These are phyloP conservation scores for Lycophotia porphyrea DNA, from an alignment of 2,888 invertebrate genomes.

Conservation along the genomic window DNA sequence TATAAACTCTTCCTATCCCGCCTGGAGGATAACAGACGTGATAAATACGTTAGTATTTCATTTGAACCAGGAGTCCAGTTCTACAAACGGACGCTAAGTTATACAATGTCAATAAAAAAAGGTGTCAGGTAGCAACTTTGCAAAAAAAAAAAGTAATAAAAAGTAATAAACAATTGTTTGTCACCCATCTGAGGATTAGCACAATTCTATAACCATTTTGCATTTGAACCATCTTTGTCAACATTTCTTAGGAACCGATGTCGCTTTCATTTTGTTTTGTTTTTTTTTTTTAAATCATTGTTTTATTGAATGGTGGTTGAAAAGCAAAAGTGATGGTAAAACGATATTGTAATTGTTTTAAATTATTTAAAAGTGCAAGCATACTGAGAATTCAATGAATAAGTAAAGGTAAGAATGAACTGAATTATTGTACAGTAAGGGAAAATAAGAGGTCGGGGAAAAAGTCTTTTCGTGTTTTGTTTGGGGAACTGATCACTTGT, in stretches of 20 bases:
- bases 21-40: background rate
- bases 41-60: background rate
- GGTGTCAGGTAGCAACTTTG: background rate
- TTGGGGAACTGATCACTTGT: too few relatives aligned
- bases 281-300: background rate
- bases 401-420: background rate
- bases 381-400: background rate
- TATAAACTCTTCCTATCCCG: background rate
- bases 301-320: constrained; percentile 7
- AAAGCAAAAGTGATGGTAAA: constrained; percentile 3
- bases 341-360: constrained; percentile 1
- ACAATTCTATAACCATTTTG: background rate
- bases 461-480: too few relatives aligned
- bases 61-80: background rate
- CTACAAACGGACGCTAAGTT: background rate
- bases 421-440: background rate
- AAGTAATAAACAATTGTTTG: background rate
- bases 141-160: background rate
- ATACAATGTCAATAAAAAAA: background rate
- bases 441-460: too few relatives aligned
- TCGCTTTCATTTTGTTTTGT: background rate
- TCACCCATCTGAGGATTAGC: background rate
- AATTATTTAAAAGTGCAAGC: constrained; percentile 16
- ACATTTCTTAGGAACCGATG: constrained; percentile 4
- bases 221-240: background rate